Conservation (phyloP, 2,888 invertebrate species). For the Synergus laeviventris region DNA sequence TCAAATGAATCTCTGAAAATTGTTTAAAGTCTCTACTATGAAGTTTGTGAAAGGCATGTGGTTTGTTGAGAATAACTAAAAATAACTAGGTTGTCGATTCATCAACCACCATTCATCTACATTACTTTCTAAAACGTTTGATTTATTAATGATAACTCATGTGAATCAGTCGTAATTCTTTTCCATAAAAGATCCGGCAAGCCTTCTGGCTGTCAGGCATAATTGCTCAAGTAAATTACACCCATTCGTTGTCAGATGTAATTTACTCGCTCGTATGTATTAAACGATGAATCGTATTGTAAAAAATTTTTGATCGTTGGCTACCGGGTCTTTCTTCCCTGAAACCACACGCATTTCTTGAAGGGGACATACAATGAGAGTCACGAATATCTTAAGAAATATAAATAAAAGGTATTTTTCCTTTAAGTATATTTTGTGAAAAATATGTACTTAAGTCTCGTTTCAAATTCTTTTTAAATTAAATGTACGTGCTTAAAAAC, state of each 20-base stretch:
- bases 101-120: constrained; percentile 43
- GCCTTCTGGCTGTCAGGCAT: constrained; percentile 5
- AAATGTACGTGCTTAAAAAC: too few relatives aligned
- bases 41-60: too few relatives aligned
- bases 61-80: too few relatives aligned
- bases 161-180: constrained; percentile 44
- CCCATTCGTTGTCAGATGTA: constrained; percentile 28
- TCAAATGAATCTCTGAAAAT: too few relatives aligned
- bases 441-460: too few relatives aligned
- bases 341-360: constrained; percentile 1
- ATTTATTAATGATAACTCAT: constrained; percentile 50
- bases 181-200: constrained; percentile 29
- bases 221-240: constrained; percentile 44
- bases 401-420: too few relatives aligned
- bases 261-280: constrained; percentile 38
- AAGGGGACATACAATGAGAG: too few relatives aligned
- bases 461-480: too few relatives aligned
- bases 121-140: constrained; percentile 41
- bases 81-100: constrained; percentile 3
- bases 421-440: too few relatives aligned
- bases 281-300: constrained; percentile 10
- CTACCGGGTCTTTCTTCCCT: constrained; percentile 21
- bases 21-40: too few relatives aligned
- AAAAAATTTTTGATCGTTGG: constrained; percentile 9
- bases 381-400: too few relatives aligned